Base-by-base conservation (phyloP, 2,113 vertebrate genomes). In the Rynchops niger region DNA sequence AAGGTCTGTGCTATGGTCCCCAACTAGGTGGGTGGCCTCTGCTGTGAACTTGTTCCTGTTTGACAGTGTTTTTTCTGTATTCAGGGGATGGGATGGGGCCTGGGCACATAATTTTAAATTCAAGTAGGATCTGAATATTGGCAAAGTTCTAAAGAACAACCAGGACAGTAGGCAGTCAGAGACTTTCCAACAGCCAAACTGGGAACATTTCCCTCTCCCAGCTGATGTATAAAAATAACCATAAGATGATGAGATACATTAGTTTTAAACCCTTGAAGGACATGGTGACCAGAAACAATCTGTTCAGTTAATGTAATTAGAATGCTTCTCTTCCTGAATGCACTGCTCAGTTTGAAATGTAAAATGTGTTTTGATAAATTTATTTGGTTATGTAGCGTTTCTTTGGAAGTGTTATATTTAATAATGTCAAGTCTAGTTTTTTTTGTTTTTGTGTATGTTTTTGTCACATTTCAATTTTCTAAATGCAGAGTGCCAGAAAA, bases 11-110 rank as follows among this genome's bases (percentile, higher is more conserved):
- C 74, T 58, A 7, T 32, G 40, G 47, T 55, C 32, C 14, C 21
- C 1, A 1, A 0, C 15, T 34, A 2, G 9, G 22, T 29, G 42
- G 14, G 17, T 47, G n/a, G 23, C 26, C 10, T 82, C 56, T 87
- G 32, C n/a, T 55, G n/a, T 42, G 47, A 61, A 29, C 52, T 52
- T 21, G 1, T 59, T 85, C 40, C 27, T 34, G 30, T 65, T 93
- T 43, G 36, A 36, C 40, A 7, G 30, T 67, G n/a, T 0, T 25
- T 85, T 62, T 79, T 62, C 9, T 59, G 9, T 62, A 9, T 5
- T 55, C 5, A 5, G 16, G 20, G 9, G 7, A 8, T 36, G 22
- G 59, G 36, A 9, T 50, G 40, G 11, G 20, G 59, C 42, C 15
- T 15, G 19, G 21, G 42, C 20, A 43, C 16, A 34, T 21, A 56